Conservation (phyloP, 2,888 invertebrate species). For the Parnassius orleans region DNA sequence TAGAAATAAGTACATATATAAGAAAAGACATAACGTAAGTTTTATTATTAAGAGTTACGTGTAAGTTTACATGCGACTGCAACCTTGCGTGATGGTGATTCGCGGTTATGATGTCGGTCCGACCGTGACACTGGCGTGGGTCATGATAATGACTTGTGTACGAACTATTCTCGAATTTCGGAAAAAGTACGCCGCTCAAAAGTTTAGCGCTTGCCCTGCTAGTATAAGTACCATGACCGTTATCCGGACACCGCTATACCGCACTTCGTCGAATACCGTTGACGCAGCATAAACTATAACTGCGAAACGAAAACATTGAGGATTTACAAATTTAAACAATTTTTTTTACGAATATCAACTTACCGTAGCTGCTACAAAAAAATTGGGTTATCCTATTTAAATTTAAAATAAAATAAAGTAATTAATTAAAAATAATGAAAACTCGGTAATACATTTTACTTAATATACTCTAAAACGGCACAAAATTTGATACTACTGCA, state of each 20-base stretch:
- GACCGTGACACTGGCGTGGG: conserved; percentile 74
- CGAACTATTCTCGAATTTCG: conserved; percentile 41
- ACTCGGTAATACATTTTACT: too few species aligned
- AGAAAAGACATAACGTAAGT: conserved; percentile 39
- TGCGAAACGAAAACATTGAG: conserved; percentile 36
- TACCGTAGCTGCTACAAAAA: too few species aligned
- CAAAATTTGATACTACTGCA: too few species aligned
- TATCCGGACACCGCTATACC: conserved; percentile 72
- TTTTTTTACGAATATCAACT: background rate
- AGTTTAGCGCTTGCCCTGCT: conserved; percentile 45
- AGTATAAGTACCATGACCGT: conserved; percentile 65
- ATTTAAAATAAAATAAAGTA: too few species aligned
- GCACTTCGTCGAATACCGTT: conserved; percentile 37
- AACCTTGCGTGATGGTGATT: conserved; percentile 68
- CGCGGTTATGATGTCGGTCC: conserved; percentile 59
- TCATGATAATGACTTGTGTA: conserved; percentile 56
- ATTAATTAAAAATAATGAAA: too few species aligned
- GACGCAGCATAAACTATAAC: conserved; percentile 48
- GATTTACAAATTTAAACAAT: background rate
- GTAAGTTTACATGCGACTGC: conserved; percentile 56
- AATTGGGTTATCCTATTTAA: too few species aligned
- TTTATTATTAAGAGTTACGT: conserved; percentile 54
- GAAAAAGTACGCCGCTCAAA: conserved; percentile 45
- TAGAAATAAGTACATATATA: too few species aligned
- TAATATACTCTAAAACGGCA: too few species aligned